Base-by-base conservation (phyloP, 2,797 vertebrate genomes). In the Enteromius radiatus region DNA sequence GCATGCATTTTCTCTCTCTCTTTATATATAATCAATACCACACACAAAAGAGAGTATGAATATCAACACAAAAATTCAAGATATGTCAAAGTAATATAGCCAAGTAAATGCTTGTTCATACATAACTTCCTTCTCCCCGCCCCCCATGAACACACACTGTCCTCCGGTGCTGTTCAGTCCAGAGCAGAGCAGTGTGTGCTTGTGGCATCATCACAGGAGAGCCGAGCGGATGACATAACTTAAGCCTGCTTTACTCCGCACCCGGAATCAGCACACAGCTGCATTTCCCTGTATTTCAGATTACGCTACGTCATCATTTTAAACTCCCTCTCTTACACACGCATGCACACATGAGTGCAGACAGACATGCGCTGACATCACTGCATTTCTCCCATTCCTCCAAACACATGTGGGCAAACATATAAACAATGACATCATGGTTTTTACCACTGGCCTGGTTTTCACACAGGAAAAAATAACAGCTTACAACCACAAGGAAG, bases 261-360 rank as follows among this genome's bases (percentile, higher is more conserved):
- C 85, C 88, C 90, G 90, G 90, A 92, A 92, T 93, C 89, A 71
- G 79, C 61, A 61, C 91, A 92, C 93, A 94, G 93, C 93, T 95
- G 94, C 91, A 89, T 84, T 93, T 93, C 93, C 93, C 87, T 91
- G 92, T 93, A 94, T 92, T 92, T 90, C 92, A 94, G 94, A 95
- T 95, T 95, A 94, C 88, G 91, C 90, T 91, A 93, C 91, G 89
- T 94, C 93, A 94, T 84, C 15, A 33, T 87, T 84, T 84, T 49
- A 82, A 89, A 87, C 74, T 83, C 73, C 74, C 23, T 45, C 81
- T 81, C 56, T 80, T 67, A 83, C 89, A 91, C 84, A 89, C 84
- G 88, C 86, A 85, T 86, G 92, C 84, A 91, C 59, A 74, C 54
- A 47, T 73, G 45, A 81, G 47, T 41, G 83, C 84, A 78, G 81